Base-by-base conservation (phyloP, 1,140 invertebrate species). In the Drosophila leontia region DNA sequence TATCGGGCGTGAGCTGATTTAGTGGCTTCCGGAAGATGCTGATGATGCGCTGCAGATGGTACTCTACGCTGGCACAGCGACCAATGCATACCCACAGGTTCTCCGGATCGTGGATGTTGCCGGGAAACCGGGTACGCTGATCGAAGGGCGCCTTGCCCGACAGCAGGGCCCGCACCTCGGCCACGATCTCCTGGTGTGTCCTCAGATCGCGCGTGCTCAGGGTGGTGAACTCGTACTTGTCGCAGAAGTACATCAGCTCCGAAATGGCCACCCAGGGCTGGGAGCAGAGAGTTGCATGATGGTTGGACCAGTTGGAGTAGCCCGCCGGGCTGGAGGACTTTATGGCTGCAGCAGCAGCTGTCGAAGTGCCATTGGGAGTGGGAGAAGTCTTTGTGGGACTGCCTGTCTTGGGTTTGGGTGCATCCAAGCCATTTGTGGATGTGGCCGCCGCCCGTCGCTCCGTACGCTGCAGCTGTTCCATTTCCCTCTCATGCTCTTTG, bases 71-170 rank as follows among this genome's bases (percentile, higher is more conserved):
- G 58, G 91, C 84, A 39, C 91, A 91, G 19, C 91, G 87, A 3
- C 91, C 80, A 32, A 92, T 91, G 67, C 91, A 92, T 5, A 92
- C 82, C 87, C 84, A 92, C n/a, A 92, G 59, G 58, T 92, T 92
- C 80, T 92, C 91, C 39, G 91, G 84, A 69, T 91, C 91, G 42
- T 82, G 84, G 12, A 92, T 92, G 76, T 92, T 87, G 50, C 75
- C 87, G 7, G 91, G 91, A 39, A 92, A 92, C 7, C 91, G 84
- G 37, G 85, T 91, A 1, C 85, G 80, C 45, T 87, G 71, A 63
- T 86, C 85, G 15, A 92, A 92, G 4, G 91, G 91, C 23, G 91
- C 77, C 42, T 79, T 78, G 7, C 84, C 75, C 7, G 64, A 80
- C 3, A 92, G 51, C 55, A 92, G 23, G 1, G 79, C 64, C 3